Base-by-base conservation (phyloP, 2,797 vertebrate genomes). In the Ciconia nigra region DNA sequence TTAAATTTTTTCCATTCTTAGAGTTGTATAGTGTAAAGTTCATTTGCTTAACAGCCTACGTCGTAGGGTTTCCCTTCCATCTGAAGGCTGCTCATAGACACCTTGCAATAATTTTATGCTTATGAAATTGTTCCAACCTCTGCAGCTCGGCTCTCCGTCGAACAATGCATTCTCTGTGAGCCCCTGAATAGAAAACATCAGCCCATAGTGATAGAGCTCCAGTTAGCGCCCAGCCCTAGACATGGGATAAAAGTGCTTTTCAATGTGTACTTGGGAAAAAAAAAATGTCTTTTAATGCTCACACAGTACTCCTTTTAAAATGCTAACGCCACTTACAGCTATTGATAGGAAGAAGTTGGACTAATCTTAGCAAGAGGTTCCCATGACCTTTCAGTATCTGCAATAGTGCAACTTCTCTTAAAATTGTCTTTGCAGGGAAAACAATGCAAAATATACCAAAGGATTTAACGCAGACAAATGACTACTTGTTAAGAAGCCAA, bases 141-240 rank as follows among this genome's bases (percentile, higher is more conserved):
- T 89, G 85, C 92, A 83, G 47, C 79, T 55, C 15, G 2, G 51
- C 51, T 77, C 76, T 44, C 39, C 72, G 77, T 31, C 5, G 25
- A 97, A 97, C 97, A 98, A 97, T 90, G 96, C 51, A 4, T 92
- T 94, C 94, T 97, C 97, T 97, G 96, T 98, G 58, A 80, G 70
- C 13, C 87, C 29, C 59, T 97, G 96, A 97, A 97, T 96, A 95
- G 95, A 82, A 97, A 93, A 96, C 85, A 97, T 97, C 97, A 93
- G 91, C 69, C 94, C 81, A 81, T 81, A 47, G 87, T 58, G 82
- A 91, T 76, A 29, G 63, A 91, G 89, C 70, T 96, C 83, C 96
- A 93, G 87, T 91, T 91, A 86, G 74, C 47, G 89, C 86, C 93
- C 92, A 70, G 67, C 63, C 93, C 87, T 76, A 79, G 83, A 51